Percentiles rank a stretch among this genome's conserved stretches.
Conservation (phyloP, 2,888 invertebrate genomes). For the Lagria hirta region DNA sequence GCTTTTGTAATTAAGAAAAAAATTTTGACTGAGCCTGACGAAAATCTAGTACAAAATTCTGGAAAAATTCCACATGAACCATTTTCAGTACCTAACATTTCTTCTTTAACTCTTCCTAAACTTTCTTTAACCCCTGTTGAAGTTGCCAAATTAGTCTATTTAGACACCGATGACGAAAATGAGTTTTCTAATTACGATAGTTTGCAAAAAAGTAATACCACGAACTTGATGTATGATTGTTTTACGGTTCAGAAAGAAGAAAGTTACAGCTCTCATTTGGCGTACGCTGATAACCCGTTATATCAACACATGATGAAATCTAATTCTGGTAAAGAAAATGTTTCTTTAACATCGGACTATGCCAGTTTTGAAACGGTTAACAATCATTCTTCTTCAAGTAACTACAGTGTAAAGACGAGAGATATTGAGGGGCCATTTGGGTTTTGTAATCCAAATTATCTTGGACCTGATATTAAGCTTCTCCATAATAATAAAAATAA, state of each 20-base stretch:
- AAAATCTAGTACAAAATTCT: conserved; percentile 46
- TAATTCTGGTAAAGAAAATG: conserved; percentile 58
- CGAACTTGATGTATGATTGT: too few relatives aligned
- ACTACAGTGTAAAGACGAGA: conserved; percentile 52
- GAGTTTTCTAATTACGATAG: conserved; percentile 43
- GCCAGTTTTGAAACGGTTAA: conserved; percentile 72
- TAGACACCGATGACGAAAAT: conserved; percentile 69
- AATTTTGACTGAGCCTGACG: conserved; percentile 36
- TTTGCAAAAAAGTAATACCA: too few relatives aligned
- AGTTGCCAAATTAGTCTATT: conserved; percentile 67
- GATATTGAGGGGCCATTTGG: conserved; percentile 60
- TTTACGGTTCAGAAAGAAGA: conserved; percentile 59
- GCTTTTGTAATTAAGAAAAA: conserved; percentile 61
- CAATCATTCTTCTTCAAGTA: conserved; percentile 57
- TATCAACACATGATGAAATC: conserved; percentile 61
- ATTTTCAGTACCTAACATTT: conserved; percentile 74
- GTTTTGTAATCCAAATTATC: conserved; percentile 76
- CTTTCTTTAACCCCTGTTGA: conserved; percentile 69
- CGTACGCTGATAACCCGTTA: conserved; percentile 52
- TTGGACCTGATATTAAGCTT: conserved; percentile 64
- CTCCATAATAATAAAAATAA: conserved; percentile 34
- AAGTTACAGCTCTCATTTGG: conserved; percentile 60
- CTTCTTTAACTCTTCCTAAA: conserved; percentile 61
- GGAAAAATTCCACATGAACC: conserved; percentile 64
- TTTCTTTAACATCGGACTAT: conserved; percentile 74